Evolutionary conservation across 2,113 vertebrate species (phyloP).

Genomic region (Paedocypris sp.): DNA sequence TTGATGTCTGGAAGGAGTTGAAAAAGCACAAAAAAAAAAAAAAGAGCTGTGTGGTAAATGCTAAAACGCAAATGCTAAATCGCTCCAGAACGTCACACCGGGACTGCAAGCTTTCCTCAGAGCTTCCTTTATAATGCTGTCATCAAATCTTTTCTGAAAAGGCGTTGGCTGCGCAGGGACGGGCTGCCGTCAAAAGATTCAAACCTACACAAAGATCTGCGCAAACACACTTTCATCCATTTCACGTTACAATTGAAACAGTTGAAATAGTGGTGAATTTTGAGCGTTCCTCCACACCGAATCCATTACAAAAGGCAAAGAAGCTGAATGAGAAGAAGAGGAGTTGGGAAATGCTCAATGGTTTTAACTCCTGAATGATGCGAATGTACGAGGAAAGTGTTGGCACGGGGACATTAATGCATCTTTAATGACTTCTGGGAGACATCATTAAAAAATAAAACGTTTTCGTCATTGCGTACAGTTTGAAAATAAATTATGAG

Average conservation of each 20-base stretch:
- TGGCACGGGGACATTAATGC: too few species aligned
- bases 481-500: too few species aligned
- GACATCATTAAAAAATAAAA: too few species aligned
- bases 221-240: constrained; percentile 8
- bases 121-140: constrained; percentile 13
- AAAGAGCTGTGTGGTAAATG: not conserved
- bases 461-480: too few species aligned
- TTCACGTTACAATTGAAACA: not conserved
- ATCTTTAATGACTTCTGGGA: too few species aligned
- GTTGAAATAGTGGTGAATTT: too few species aligned
- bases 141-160: constrained; percentile 10
- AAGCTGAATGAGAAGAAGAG: too few species aligned
- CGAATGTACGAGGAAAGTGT: too few species aligned
- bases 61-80: not conserved
- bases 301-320: too few species aligned
- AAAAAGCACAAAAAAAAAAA: not conserved
- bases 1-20: not conserved
- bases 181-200: constrained; percentile 13
- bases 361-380: too few species aligned
- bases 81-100: constrained; percentile 8
- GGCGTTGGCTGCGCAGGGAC: constrained; percentile 9
- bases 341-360: too few species aligned
- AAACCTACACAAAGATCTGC: not conserved
- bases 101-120: constrained; percentile 23
- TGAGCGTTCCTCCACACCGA: too few species aligned